Conservation (phyloP, 1,140 invertebrate genomes). For the Drosophila grimshawi region DNA sequence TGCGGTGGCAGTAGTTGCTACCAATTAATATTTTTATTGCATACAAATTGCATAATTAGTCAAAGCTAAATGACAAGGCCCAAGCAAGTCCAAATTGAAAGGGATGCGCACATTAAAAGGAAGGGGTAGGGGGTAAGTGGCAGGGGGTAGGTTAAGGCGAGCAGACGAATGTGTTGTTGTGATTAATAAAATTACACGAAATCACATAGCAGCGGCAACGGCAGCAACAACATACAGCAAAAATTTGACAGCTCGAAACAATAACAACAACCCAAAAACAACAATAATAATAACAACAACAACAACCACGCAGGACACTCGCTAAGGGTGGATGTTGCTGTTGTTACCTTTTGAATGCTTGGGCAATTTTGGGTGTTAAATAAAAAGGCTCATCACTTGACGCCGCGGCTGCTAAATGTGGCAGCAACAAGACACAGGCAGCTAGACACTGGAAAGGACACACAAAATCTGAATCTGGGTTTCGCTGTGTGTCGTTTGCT, state of each 20-base stretch:
- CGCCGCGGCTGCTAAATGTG: slow-evolving; percentile 52
- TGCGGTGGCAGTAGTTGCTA: slow-evolving; percentile 25
- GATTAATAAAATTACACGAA: slow-evolving; percentile 82
- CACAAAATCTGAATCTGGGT: not conserved
- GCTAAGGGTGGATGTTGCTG: slow-evolving; percentile 47
- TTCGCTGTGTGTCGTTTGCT: slow-evolving; percentile 16
- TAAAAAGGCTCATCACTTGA: slow-evolving; percentile 75
- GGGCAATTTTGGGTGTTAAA: slow-evolving; percentile 52
- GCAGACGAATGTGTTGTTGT: slow-evolving; percentile 77
- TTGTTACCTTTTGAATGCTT: slow-evolving; percentile 48
- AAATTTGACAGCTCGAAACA: slow-evolving; percentile 76
- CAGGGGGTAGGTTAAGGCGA: not conserved
- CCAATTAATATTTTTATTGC: slow-evolving; percentile 79
- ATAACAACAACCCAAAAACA: slow-evolving; percentile 54
- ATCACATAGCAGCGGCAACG: slow-evolving; percentile 36
- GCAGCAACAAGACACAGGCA: slow-evolving; percentile 28
- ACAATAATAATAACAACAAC: slow-evolving; percentile 62
- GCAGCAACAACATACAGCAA: slow-evolving; percentile 44
- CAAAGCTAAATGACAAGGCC: slow-evolving; percentile 69
- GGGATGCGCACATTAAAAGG: slow-evolving; percentile 16
- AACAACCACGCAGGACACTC: slow-evolving; percentile 36
- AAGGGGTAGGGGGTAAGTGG: slow-evolving; percentile 14
- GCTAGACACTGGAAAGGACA: slow-evolving; percentile 17
- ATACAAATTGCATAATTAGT: slow-evolving; percentile 81
- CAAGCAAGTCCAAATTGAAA: slow-evolving; percentile 41